These are phyloP conservation scores for Semnornis frantzii DNA, from an alignment of 2,113 vertebrate species.

Conservation along the genomic window DNA sequence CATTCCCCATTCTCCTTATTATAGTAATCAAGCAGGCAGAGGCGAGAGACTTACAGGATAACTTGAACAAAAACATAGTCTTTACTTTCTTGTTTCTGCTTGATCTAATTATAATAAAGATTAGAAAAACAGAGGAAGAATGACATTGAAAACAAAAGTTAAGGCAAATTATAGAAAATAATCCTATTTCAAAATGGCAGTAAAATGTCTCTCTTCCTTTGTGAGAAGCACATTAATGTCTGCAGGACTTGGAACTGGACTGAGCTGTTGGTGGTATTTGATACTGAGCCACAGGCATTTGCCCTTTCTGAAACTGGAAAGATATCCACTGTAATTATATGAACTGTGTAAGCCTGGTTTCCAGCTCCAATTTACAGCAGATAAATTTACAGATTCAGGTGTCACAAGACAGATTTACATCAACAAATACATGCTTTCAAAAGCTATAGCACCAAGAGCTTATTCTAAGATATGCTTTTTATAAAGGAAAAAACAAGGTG, in stretches of 20 bases:
- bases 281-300: constrained; percentile 55
- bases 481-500: not conserved
- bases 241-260: not conserved
- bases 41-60: not conserved
- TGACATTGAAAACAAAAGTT: not conserved
- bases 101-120: not conserved
- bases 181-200: not conserved
- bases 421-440: not conserved
- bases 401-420: not conserved
- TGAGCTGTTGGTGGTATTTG: constrained; percentile 27
- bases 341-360: constrained; percentile 44
- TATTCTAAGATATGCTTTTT: not conserved
- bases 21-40: not conserved
- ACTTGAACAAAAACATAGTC: not conserved
- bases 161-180: not conserved
- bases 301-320: constrained; percentile 68
- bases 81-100: not conserved
- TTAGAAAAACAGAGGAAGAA: not conserved
- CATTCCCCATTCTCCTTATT: not conserved
- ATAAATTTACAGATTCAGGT: constrained; percentile 43
- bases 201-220: not conserved
- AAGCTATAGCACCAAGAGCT: not conserved
- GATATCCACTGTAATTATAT: constrained; percentile 38
- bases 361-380: constrained; percentile 47
- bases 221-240: not conserved